Evolutionary conservation across 2,888 invertebrate species (phyloP), one percentile per base, ranked within the genome.

Genomic region (Sepiola atlantica): DNA sequence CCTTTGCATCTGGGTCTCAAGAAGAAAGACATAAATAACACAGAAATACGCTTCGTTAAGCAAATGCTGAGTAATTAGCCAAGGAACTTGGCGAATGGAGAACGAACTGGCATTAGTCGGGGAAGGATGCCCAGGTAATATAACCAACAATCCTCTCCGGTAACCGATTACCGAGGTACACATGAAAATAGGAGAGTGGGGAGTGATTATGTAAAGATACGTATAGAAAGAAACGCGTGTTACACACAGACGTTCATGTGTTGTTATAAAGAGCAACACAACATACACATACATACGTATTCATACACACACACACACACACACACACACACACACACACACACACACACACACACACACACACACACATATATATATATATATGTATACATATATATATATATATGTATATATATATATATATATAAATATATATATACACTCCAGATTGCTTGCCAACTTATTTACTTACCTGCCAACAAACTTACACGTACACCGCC

Each of bases 11-110:
- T 77, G 77, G 77, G 32, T 32, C 14, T 77, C 77, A 32, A 77
- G n/a, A n/a, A 77, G 77, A 77, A 77, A 77, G 77, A 77, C 77
- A 77, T 32, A 77, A 77, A 77, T 77, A 77, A 32, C 77, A n/a
- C 4, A 32, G n/a, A 14, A 77, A 77, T 77, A 77, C 77, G 77
- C 77, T 77, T 77, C 77, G 77, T 77, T 77, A 77, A 77, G 77
- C 77, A 77, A 32, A 77, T 77, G n/a, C 77, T 32, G 32, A 77
- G n/a, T 77, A 77, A 77, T 77, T 77, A 77, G n/a, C 77, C n/a
- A 77, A 77, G 77, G 77, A 77, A 77, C 77, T 77, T 77, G n/a
- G n/a, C 77, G 77, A 77, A 4, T 77, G 12, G 32, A 16, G n/a
- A 77, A 32, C 2, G 45, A 45, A 45, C 45, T 45, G 45, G 45